These are phyloP conservation scores for Poicephalus gulielmi DNA, from an alignment of 2,113 vertebrate species.

Conservation along the genomic window DNA sequence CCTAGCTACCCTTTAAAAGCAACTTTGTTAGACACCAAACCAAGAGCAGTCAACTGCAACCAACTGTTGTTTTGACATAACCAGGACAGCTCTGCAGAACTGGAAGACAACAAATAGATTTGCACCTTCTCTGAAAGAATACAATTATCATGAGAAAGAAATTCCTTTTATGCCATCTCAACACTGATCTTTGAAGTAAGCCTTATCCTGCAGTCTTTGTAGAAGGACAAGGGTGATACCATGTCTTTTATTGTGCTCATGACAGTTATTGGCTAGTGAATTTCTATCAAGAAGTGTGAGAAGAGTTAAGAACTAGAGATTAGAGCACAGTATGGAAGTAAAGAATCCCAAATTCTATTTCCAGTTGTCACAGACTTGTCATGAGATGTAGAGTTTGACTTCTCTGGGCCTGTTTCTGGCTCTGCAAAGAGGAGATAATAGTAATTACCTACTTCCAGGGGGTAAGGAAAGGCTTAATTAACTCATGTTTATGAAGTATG, in stretches of 20 bases:
- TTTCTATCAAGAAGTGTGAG: background rate
- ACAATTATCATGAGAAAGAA: background rate
- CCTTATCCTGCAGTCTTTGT: background rate
- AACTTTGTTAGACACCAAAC: background rate
- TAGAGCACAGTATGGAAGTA: background rate
- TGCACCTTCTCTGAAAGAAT: too few relatives aligned
- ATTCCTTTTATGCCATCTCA: background rate
- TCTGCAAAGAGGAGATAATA: constrained; percentile 52
- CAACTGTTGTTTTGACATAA: background rate
- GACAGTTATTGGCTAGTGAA: background rate
- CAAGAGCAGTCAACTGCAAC: background rate
- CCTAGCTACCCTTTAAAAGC: background rate
- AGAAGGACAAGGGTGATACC: background rate
- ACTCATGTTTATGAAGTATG: constrained; percentile 46
- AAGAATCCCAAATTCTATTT: constrained; percentile 45
- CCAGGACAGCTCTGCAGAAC: background rate
- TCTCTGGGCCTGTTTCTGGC: constrained; percentile 27
- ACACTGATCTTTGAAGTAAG: background rate
- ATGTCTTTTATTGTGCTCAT: background rate
- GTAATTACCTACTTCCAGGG: constrained; percentile 61
- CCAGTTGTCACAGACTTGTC: constrained; percentile 51
- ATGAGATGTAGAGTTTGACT: constrained; percentile 7
- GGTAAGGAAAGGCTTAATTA: constrained; percentile 60
- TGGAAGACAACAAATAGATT: background rate
- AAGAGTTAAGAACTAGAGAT: constrained; percentile 1